phyloP scores from a whole-genome alignment of 2,113 vertebrate genomes.

The Psephotus haematonotus region DNA sequence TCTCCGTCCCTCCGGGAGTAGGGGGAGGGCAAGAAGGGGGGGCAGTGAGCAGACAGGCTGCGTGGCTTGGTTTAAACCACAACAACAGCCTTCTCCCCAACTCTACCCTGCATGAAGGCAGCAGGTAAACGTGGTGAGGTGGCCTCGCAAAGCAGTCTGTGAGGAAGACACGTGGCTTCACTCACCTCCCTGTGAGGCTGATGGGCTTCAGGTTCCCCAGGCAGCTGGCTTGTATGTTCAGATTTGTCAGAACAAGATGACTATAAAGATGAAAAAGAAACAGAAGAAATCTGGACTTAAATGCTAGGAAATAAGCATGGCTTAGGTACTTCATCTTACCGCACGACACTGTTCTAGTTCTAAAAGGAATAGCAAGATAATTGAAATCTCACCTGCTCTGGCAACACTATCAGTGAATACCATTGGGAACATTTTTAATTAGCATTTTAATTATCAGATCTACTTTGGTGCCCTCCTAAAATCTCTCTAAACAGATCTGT shows the following conservation, averaged over 20 bases:
- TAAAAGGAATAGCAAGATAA: neutral
- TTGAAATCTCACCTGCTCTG: slow-evolving; percentile 7
- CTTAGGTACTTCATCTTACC: neutral
- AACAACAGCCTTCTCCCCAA: neutral
- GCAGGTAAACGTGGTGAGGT: neutral
- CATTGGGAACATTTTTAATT: neutral
- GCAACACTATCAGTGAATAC: neutral
- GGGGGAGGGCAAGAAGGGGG: no score
- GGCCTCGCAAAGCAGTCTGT: neutral
- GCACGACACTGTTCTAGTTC: neutral
- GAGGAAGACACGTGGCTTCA: neutral
- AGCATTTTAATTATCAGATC: slow-evolving; percentile 17
- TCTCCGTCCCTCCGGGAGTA: no score
- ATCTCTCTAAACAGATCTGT: neutral
- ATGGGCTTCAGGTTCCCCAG: neutral
- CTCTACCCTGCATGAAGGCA: neutral
- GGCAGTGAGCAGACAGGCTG: no score
- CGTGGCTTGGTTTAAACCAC: no score
- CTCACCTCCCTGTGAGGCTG: neutral
- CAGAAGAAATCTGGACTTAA: neutral
- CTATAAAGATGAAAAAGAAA: neutral
- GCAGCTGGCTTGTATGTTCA: neutral
- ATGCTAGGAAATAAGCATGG: neutral
- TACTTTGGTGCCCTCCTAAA: neutral
- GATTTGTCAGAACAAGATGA: neutral